phyloP scores from a whole-genome alignment of 2,797 vertebrate genomes.

The Anolis apletophallus region DNA sequence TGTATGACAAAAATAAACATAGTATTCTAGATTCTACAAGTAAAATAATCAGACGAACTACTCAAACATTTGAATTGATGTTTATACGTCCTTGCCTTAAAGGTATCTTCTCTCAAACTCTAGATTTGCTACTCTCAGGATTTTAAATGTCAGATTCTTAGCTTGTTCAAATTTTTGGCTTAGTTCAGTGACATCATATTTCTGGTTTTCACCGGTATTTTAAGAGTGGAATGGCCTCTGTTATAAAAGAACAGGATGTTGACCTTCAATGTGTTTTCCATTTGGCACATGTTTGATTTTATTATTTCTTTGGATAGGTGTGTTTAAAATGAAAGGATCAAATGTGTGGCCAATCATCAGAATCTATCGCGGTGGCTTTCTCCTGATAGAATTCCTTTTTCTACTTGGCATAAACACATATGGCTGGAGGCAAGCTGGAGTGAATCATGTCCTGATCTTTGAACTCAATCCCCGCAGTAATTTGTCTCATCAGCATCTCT shows the following conservation, averaged over 20 bases:
- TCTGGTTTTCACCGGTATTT: background rate
- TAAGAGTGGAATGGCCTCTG: background rate
- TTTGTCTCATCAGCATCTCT: constrained; percentile 98
- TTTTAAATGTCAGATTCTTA: background rate
- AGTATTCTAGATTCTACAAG: background rate
- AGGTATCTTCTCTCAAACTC: background rate
- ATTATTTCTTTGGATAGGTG: constrained; percentile 74
- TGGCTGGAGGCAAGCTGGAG: constrained; percentile 98
- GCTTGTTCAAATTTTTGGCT: background rate
- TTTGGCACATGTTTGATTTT: background rate
- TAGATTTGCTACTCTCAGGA: background rate
- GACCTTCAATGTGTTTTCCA: background rate
- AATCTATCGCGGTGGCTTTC: constrained; percentile 98
- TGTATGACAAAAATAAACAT: background rate
- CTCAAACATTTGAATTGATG: background rate
- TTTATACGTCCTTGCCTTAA: background rate
- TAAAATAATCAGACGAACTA: background rate
- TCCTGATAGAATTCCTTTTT: constrained; percentile 98
- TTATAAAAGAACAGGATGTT: background rate
- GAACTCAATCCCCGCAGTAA: constrained; percentile 98
- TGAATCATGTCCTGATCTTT: constrained; percentile 98
- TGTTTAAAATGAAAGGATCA: constrained; percentile 76
- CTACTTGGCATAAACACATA: constrained; percentile 99
- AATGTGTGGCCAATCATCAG: constrained; percentile 94
- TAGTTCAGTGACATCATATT: background rate